A percentile compares a stretch with the other conserved stretches of the same genome.
Evolutionary conservation across 1,140 invertebrate genomes (phyloP).

Genomic region (Drosophila carrolli): DNA sequence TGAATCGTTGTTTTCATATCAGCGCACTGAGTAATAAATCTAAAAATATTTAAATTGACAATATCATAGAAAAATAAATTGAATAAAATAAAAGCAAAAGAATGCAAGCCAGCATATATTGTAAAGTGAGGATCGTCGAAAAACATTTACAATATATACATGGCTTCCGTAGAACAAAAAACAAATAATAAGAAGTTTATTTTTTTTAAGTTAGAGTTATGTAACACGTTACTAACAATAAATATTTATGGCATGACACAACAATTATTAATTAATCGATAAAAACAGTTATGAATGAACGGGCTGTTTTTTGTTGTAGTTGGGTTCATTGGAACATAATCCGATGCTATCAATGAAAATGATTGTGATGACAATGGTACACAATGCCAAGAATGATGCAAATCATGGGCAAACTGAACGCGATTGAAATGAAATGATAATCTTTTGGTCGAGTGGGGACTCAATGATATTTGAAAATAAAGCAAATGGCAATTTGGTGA

Average conservation of each 20-base stretch:
- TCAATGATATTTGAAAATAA: conserved; percentile 3
- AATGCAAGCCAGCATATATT: conserved; percentile 9
- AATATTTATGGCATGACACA: conserved; percentile 84
- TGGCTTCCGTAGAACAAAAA: conserved; percentile 14
- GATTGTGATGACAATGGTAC: conserved; percentile 18
- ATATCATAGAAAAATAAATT: conserved; percentile 16
- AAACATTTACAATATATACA: conserved; percentile 15
- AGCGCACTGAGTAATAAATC: conserved; percentile 5
- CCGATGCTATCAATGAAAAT: conserved; percentile 42
- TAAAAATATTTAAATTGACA: conserved; percentile 5
- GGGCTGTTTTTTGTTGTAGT: conserved; percentile 62
- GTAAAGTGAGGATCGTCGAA: conserved; percentile 2
- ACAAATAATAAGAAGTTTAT: conserved; percentile 25
- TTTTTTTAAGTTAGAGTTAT: conserved; percentile 72
- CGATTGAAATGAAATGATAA: conserved; percentile 8
- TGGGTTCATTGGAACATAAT: conserved; percentile 30
- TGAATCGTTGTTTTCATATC: conserved; percentile 1
- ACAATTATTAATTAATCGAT: conserved; percentile 82
- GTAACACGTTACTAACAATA: conserved; percentile 79
- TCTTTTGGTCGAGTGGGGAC: background rate
- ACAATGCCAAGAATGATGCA: conserved; percentile 13
- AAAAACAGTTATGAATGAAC: conserved; percentile 77
- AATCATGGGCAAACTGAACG: conserved; percentile 25
- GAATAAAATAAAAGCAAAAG: conserved; percentile 38
- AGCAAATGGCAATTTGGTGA: conserved; percentile 7